Evolutionary conservation across 2,888 invertebrate species (phyloP).

Genomic region (Clivina fossor): DNA sequence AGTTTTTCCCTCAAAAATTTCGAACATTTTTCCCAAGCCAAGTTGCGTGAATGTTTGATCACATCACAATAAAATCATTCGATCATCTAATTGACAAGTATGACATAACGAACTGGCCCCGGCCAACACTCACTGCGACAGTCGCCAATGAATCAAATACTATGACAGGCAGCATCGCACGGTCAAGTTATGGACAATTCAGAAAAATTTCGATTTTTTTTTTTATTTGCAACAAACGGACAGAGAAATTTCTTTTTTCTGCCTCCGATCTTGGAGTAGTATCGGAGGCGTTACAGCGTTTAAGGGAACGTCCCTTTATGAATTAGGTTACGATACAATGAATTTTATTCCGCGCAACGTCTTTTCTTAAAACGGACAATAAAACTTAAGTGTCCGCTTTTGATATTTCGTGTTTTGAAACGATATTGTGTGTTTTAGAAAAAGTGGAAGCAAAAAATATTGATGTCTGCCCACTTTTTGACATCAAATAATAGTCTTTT

Average conservation of each 20-base stretch:
- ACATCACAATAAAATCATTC: constrained; percentile 7
- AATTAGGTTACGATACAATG: constrained; percentile 16
- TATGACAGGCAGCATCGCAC: background rate
- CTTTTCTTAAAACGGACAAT: too few species aligned
- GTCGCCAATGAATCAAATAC: background rate
- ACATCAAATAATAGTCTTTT: too few species aligned
- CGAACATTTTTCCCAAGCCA: too few species aligned
- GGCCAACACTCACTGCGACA: constrained; percentile 7
- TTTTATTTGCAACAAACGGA: constrained; percentile 1
- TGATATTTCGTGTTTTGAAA: too few species aligned
- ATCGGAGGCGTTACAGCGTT: constrained; percentile 23
- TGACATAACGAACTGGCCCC: constrained; percentile 18
- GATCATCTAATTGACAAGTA: constrained; percentile 25
- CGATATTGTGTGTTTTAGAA: too few species aligned
- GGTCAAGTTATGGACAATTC: too few species aligned
- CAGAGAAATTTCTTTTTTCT: constrained; percentile 12
- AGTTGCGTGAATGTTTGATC: too few species aligned
- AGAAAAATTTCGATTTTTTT: too few species aligned
- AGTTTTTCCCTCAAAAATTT: constrained; percentile 12
- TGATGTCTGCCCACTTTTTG: too few species aligned
- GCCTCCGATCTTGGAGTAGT: constrained; percentile 13
- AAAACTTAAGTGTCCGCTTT: too few species aligned
- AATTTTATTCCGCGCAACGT: too few species aligned
- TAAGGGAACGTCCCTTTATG: constrained; percentile 5
- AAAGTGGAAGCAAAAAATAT: too few species aligned